phyloP scores from a whole-genome alignment of 2,888 invertebrate genomes.

The Ormyrus thymus region DNA sequence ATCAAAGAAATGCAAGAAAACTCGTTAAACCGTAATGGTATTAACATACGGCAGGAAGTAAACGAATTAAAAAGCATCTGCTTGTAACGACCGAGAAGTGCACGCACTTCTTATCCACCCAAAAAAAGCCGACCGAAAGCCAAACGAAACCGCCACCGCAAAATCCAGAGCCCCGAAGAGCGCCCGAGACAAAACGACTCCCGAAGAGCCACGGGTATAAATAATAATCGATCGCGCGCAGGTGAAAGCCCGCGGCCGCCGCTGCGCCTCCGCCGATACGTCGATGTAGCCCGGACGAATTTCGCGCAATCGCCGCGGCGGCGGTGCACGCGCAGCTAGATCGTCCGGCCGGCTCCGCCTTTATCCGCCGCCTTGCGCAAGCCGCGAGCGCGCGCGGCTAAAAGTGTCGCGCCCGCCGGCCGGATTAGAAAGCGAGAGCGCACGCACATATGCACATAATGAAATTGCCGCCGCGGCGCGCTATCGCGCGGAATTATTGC shows the following conservation, averaged over 20 bases:
- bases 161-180: too few relatives aligned
- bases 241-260: conserved; percentile 17
- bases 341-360: not conserved
- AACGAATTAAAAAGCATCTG: too few relatives aligned
- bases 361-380: conserved; percentile 24
- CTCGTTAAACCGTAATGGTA: too few relatives aligned
- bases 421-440: conserved; percentile 31
- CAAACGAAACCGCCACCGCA: too few relatives aligned
- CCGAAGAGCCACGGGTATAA: not conserved
- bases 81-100: too few relatives aligned
- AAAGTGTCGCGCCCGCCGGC: not conserved
- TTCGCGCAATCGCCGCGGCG: conserved; percentile 22
- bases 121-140: too few relatives aligned
- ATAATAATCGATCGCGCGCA: conserved; percentile 6
- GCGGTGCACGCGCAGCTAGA: not conserved
- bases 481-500: too few relatives aligned
- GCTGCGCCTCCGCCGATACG: not conserved
- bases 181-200: too few relatives aligned
- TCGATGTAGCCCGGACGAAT: conserved; percentile 15
- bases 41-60: too few relatives aligned
- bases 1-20: too few relatives aligned
- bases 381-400: not conserved
- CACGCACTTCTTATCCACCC: too few relatives aligned
- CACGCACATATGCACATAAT: not conserved
- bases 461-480: too few relatives aligned